phyloP scores from a whole-genome alignment of 1,140 invertebrate genomes.

The Heliconius hermathena region DNA sequence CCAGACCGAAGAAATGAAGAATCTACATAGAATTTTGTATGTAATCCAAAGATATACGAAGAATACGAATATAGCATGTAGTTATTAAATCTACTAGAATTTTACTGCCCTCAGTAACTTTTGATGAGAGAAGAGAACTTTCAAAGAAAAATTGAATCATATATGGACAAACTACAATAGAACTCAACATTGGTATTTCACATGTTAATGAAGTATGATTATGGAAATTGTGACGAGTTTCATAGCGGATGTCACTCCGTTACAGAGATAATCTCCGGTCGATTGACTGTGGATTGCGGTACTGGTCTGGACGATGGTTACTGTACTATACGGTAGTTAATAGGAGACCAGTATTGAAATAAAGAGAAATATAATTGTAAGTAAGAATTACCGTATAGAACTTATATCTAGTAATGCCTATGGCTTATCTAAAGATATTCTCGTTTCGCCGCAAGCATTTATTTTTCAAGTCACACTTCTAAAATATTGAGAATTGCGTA shows the following conservation, averaged over 20 bases:
- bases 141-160: not conserved
- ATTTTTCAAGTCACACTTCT: too few species aligned
- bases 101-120: too few species aligned
- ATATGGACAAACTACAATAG: not conserved
- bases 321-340: not conserved
- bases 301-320: slow-evolving; percentile 41
- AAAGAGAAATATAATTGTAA: not conserved
- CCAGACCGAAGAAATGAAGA: too few species aligned
- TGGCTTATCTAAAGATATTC: too few species aligned
- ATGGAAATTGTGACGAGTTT: slow-evolving; percentile 24
- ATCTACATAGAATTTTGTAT: too few species aligned
- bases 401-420: not conserved
- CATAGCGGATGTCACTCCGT: slow-evolving; percentile 54
- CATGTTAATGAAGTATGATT: slow-evolving; percentile 13
- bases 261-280: slow-evolving; percentile 55
- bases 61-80: too few species aligned
- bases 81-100: too few species aligned
- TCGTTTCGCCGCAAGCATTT: too few species aligned
- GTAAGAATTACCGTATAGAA: not conserved
- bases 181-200: not conserved
- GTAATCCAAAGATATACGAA: too few species aligned
- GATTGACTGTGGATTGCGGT: slow-evolving; percentile 56
- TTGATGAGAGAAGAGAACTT: not conserved
- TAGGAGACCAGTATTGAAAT: not conserved
- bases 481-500: too few species aligned